Conservation (phyloP, 2,113 vertebrate species). For the Chloropsis hardwickii region DNA sequence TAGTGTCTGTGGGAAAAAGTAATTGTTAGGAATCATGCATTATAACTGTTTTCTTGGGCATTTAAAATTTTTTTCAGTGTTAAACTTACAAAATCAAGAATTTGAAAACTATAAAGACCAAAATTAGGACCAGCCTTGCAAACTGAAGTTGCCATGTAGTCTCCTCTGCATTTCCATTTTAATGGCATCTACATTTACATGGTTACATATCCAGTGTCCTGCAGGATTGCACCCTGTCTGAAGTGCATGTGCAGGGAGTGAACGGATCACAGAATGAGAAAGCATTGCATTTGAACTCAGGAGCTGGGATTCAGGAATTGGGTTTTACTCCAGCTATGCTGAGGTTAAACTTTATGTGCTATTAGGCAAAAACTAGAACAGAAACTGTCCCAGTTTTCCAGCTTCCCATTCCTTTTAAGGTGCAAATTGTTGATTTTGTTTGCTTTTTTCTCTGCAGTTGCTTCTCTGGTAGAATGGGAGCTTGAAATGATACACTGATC, state of each 20-base stretch:
- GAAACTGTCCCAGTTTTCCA: fast-evolving
- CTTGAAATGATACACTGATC: background rate
- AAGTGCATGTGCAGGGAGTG: background rate
- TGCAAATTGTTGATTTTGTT: background rate
- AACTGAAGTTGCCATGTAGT: background rate
- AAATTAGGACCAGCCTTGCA: background rate
- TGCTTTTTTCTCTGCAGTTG: background rate
- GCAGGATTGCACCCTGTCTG: background rate
- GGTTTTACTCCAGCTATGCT: background rate
- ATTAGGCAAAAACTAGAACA: background rate
- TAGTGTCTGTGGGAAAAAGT: background rate
- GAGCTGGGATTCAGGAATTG: background rate
- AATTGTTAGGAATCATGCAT: background rate
- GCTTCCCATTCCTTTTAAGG: background rate
- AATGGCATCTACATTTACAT: background rate
- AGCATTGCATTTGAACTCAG: background rate
- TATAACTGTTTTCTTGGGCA: fast-evolving
- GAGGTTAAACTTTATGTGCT: background rate
- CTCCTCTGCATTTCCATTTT: background rate
- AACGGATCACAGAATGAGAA: background rate
- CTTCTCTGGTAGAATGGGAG: background rate
- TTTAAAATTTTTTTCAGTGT: background rate
- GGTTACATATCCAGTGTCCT: background rate
- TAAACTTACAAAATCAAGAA: background rate
- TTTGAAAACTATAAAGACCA: background rate